A percentile compares a stretch with the other conserved stretches of the same genome.
These are phyloP conservation scores for Eubasilissa regina DNA, from an alignment of 1,140 invertebrate species.

Conservation along the genomic window DNA sequence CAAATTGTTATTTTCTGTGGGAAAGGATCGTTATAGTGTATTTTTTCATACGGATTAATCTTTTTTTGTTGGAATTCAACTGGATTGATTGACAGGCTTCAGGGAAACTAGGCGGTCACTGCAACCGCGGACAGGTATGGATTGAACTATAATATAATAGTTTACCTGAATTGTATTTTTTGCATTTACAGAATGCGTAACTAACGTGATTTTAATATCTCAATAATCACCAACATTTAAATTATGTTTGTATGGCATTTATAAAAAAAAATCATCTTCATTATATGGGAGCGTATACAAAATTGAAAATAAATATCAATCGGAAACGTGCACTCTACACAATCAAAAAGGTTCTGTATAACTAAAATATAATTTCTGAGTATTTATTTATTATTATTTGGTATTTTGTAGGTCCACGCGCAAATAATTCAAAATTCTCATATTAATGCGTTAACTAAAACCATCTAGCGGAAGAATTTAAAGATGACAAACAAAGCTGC, in stretches of 20 bases:
- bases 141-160: neutral
- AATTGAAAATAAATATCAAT: too few species aligned
- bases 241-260: neutral
- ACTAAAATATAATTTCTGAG: too few species aligned
- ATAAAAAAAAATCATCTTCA: too few species aligned
- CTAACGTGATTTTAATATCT: neutral
- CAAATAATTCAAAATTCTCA: too few species aligned
- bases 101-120: slow-evolving; percentile 4
- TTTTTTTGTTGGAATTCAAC: slow-evolving; percentile 10
- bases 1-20: slow-evolving; percentile 39
- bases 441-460: too few species aligned
- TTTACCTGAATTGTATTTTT: slow-evolving; percentile 14
- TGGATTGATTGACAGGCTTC: slow-evolving; percentile 29
- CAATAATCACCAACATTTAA: neutral
- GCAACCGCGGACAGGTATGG: slow-evolving; percentile 9
- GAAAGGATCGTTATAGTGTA: slow-evolving; percentile 25
- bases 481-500: too few species aligned
- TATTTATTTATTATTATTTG: too few species aligned
- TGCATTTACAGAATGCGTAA: neutral
- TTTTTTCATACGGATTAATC: slow-evolving; percentile 25
- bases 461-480: too few species aligned
- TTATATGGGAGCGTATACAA: too few species aligned
- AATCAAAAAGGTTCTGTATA: too few species aligned
- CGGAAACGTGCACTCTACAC: too few species aligned
- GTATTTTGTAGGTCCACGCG: too few species aligned